Evolutionary conservation across 2,888 invertebrate species (phyloP), one percentile per base, ranked within the genome.

Genomic region (Pyrrhopygopsis socrates): DNA sequence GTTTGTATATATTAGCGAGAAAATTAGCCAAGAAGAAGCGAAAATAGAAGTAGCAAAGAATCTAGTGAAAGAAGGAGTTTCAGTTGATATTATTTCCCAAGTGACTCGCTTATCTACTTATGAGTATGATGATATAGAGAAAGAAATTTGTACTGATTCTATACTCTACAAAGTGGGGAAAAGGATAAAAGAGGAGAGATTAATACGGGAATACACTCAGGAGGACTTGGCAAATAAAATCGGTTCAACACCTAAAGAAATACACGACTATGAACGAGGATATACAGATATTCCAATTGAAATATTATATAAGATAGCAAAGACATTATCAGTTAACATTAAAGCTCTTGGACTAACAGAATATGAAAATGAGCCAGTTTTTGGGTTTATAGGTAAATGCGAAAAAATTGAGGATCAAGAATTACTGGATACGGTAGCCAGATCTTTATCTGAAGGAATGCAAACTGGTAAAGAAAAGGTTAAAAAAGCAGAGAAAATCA

Each of bases 241-340:
- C 45, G 77, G 77, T 77, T 8, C 45, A 77, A 77, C 77, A 77
- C 77, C 45, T 29, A 77, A 77, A 45, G 77, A 77, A 77, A 77
- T 77, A 77, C 77, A 77, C 77, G 77, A 77, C 2, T 77, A 77
- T 77, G 77, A 77, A 77, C 34, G 2, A 77, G 77, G 77, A 45
- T 77, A 77, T n/a, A 77, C 77, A 41, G 77, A 20, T 22, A 77
- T 77, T 41, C 27, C 77, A 77, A 41, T 77, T 65, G 45, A 54
- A 4, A 54, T 13, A 54, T 54, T 54, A 54, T 54, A 54, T 54
- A 4, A 54, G 18, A 54, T 54, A 54, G 54, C 54, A 54, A 18
- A 54, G 18, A 18, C 13, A 54, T 54, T 54, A 54, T 54, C 54
- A 54, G 54, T 54, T 4, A 54, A 54, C 18, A n/a, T 54, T 54